Percentiles rank a stretch among this genome's conserved stretches.
phyloP scores from a whole-genome alignment of 2,888 invertebrate genomes.

The Cistogaster globosa region DNA sequence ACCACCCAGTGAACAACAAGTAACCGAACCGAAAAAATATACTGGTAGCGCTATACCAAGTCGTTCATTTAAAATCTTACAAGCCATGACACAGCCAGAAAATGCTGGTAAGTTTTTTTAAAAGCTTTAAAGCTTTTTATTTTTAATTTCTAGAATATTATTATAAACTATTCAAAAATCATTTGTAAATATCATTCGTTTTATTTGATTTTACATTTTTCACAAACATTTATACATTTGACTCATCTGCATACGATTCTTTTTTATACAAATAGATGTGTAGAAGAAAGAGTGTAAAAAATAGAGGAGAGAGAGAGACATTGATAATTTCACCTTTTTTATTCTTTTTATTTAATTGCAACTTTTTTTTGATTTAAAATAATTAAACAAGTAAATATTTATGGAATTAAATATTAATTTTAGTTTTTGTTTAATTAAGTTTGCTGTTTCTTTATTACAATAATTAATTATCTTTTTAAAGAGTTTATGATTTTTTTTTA shows the following conservation, averaged over 20 bases:
- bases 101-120: slow-evolving; percentile 85
- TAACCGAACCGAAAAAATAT: slow-evolving; percentile 88
- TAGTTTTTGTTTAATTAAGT: slow-evolving; percentile 60
- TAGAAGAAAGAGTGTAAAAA: not conserved
- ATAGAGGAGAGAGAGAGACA: slow-evolving; percentile 11
- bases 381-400: slow-evolving; percentile 12
- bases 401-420: not conserved
- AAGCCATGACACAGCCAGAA: slow-evolving; percentile 90
- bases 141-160: not conserved
- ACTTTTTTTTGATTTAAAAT: slow-evolving; percentile 38
- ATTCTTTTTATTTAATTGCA: slow-evolving; percentile 57
- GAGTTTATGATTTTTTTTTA: slow-evolving; percentile 40
- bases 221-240: slow-evolving; percentile 59
- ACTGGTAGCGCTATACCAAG: slow-evolving; percentile 92
- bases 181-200: slow-evolving; percentile 53
- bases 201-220: slow-evolving; percentile 33
- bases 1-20: slow-evolving; percentile 88
- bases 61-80: slow-evolving; percentile 90
- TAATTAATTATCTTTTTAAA: slow-evolving; percentile 59
- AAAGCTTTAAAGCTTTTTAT: slow-evolving; percentile 14
- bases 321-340: slow-evolving; percentile 78
- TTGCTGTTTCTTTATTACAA: slow-evolving; percentile 56
- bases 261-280: slow-evolving; percentile 12
- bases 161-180: slow-evolving; percentile 2
- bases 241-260: slow-evolving; percentile 50